Percentiles rank a stretch among this genome's conserved stretches.
Evolutionary conservation across 2,113 vertebrate genomes (phyloP).

Genomic region (Atractosteus spatula): DNA sequence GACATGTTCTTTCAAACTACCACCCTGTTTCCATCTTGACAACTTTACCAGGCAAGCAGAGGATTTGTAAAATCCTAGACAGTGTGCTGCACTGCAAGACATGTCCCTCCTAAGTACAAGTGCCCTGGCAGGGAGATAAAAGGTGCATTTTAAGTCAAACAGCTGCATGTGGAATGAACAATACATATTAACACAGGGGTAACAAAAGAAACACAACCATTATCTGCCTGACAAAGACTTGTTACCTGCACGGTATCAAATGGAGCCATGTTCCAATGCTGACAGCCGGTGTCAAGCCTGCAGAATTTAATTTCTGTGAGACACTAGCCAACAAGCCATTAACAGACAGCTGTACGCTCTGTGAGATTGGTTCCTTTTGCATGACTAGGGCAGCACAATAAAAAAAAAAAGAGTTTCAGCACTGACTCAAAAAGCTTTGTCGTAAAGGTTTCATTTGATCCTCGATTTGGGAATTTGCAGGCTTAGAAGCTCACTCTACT

Average conservation of each 20-base stretch:
- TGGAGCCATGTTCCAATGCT: no score
- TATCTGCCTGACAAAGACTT: not conserved
- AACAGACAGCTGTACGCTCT: no score
- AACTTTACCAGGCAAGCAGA: no score
- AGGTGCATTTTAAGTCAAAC: no score
- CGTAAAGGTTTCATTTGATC: slow-evolving; percentile 36
- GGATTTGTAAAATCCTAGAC: no score
- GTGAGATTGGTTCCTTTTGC: slow-evolving; percentile 4
- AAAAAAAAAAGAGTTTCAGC: slow-evolving; percentile 11
- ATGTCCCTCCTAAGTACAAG: no score
- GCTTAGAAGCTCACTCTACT: slow-evolving; percentile 20
- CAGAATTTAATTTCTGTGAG: slow-evolving; percentile 30
- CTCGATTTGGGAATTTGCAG: slow-evolving; percentile 23
- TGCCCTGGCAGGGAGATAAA: no score
- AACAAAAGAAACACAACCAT: not conserved
- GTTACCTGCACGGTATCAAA: not conserved
- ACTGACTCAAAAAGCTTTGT: slow-evolving; percentile 19
- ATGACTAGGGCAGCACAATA: slow-evolving; percentile 22
- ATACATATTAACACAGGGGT: not conserved
- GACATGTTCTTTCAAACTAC: no score
- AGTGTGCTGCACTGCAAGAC: no score
- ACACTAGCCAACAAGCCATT: no score
- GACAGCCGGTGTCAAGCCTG: slow-evolving; percentile 9
- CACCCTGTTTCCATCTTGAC: no score
- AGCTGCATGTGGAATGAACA: not conserved